Evolutionary conservation across 2,113 vertebrate genomes (phyloP), one percentile per base, ranked within the genome.

Genomic region (Stigmatopora argus): DNA sequence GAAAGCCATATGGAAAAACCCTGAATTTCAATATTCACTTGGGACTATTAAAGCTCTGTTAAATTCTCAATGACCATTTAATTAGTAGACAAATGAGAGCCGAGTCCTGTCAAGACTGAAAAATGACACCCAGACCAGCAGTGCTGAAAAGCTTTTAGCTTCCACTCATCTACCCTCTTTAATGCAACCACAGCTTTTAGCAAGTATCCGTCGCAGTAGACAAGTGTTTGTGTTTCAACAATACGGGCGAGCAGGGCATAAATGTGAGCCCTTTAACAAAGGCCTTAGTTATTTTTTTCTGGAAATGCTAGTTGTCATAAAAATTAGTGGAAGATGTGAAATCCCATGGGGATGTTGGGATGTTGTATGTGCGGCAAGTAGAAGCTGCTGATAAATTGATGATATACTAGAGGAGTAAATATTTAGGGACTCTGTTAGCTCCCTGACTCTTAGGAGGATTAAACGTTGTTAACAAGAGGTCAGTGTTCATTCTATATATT

Each of bases 1-100:
- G 14, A 58, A 10, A 15, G 5, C 26, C 23, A 57, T 41, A 10
- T 26, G 34, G 7, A 7, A 58, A 57, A 57, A 57, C 6, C 6
- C 11, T 11, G 47, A 17, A 60, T 7, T 18, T 41, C 61, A 14
- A 51, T 71, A 23, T 53, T 68, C 65, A 44, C 13, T 18, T n/a
- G 38, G 48, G 71, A 51, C 74, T 64, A 53, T n/a, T 65, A 38
- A 63, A 65, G 51, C 67, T 49, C 44, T 35, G n/a, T 76, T 70
- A 63, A 69, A 31, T 44, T 69, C 23, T 62, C 18, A 48, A 62
- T 65, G 31, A 66, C 31, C 46, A 63, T 18, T 45, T 71, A 63
- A 70, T 70, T 58, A 73, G 67, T 41, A 58, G 68, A 62, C 61
- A 62, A 44, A 63, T 63, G 61, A 52, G 46, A 62, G 61, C 56